Evolutionary conservation across 1,140 invertebrate genomes (phyloP).

Genomic region (Tetranychus urticae): DNA sequence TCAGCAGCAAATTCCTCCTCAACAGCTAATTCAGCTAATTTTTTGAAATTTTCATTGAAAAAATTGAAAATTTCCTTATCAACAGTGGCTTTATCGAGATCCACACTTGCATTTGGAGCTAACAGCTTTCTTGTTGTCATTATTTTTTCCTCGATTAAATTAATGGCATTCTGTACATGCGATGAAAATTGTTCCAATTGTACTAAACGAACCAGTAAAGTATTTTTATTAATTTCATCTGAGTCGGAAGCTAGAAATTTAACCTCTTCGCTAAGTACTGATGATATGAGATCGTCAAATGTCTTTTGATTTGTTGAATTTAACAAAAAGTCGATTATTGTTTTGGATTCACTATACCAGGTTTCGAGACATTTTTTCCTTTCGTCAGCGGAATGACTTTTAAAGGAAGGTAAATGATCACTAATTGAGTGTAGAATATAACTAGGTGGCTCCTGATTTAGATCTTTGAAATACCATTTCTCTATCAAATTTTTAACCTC

Average conservation of each 20-base stretch:
- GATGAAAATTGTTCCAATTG: not conserved
- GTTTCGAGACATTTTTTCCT: not conserved
- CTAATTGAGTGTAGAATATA: not conserved
- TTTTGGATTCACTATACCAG: not conserved
- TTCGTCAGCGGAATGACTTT: not conserved
- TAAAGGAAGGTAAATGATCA: not conserved
- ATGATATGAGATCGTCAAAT: not conserved
- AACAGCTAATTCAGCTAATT: constrained; percentile 31
- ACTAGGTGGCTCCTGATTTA: not conserved
- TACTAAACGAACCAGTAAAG: not conserved
- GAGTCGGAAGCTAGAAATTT: not conserved
- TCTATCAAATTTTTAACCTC: not conserved
- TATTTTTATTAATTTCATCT: not conserved
- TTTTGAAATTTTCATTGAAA: constrained; percentile 17
- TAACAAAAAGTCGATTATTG: not conserved
- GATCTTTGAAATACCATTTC: not conserved
- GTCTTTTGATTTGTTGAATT: not conserved
- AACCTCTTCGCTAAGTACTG: not conserved
- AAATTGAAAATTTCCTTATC: not conserved
- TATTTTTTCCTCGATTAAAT: not conserved
- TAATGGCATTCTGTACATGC: not conserved
- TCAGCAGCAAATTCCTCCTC: constrained; percentile 23
- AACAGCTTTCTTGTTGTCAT: not conserved
- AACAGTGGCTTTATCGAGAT: not conserved
- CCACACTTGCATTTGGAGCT: not conserved